Evolutionary conservation across 2,797 vertebrate species (phyloP).

Genomic region (Alcedo quadribrachys): DNA sequence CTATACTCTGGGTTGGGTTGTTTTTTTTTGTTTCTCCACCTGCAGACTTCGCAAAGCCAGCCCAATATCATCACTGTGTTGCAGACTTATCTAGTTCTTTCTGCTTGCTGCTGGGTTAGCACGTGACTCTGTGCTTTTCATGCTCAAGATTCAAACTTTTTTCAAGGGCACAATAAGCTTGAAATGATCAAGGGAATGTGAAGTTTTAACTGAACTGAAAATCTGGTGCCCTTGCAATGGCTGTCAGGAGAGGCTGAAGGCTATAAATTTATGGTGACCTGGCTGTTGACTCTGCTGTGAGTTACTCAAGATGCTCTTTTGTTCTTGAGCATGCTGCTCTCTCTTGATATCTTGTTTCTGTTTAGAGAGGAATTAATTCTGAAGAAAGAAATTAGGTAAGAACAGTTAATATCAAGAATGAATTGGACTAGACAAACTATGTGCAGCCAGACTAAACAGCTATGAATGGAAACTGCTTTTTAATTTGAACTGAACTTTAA

Average conservation of each 20-base stretch:
- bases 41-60: background rate
- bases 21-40: background rate
- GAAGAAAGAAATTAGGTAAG: background rate
- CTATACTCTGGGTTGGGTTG: background rate
- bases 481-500: background rate
- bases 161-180: background rate
- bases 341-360: background rate
- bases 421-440: background rate
- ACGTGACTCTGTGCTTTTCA: background rate
- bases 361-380: background rate
- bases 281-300: background rate
- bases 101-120: background rate
- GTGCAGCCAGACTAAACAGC: background rate
- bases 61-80: background rate
- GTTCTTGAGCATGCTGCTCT: background rate
- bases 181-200: background rate
- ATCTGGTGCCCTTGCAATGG: background rate
- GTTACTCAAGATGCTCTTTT: background rate
- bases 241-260: background rate
- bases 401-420: background rate
- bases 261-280: background rate
- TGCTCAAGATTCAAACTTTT: background rate
- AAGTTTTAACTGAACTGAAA: background rate
- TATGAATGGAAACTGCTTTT: background rate
- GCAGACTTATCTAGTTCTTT: background rate